A percentile compares a stretch with the other conserved stretches of the same genome.
These are phyloP conservation scores for Dasyprocta punctata DNA, from an alignment of 2,113 vertebrate genomes.

Conservation along the genomic window DNA sequence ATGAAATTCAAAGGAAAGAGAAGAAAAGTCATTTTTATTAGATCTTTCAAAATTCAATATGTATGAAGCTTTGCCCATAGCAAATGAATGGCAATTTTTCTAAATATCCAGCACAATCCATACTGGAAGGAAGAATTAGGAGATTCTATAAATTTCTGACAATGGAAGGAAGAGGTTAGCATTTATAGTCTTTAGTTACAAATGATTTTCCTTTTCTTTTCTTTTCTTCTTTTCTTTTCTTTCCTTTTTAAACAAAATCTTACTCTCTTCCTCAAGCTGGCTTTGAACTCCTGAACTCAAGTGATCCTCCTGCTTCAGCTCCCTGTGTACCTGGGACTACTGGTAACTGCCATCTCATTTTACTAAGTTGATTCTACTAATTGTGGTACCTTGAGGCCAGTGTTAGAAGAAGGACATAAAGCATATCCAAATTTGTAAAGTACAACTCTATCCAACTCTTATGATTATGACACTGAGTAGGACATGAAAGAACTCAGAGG, in stretches of 20 bases:
- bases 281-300: neutral
- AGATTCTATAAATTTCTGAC: neutral
- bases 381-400: neutral
- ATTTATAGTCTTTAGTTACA: neutral
- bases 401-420: neutral
- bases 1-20: neutral
- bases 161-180: neutral
- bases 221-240: no score
- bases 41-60: neutral
- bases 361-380: neutral
- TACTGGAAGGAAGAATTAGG: neutral
- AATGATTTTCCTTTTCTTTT: neutral
- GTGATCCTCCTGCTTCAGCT: neutral
- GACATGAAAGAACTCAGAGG: neutral
- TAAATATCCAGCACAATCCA: neutral
- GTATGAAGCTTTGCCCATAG: neutral
- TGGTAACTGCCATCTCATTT: neutral
- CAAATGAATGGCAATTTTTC: neutral
- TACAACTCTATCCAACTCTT: neutral
- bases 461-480: neutral
- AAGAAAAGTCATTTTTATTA: neutral
- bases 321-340: neutral
- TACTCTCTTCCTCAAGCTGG: neutral
- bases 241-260: neutral
- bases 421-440: neutral